phyloP scores from a whole-genome alignment of 2,888 invertebrate species.

The Trichacis sp. region DNA sequence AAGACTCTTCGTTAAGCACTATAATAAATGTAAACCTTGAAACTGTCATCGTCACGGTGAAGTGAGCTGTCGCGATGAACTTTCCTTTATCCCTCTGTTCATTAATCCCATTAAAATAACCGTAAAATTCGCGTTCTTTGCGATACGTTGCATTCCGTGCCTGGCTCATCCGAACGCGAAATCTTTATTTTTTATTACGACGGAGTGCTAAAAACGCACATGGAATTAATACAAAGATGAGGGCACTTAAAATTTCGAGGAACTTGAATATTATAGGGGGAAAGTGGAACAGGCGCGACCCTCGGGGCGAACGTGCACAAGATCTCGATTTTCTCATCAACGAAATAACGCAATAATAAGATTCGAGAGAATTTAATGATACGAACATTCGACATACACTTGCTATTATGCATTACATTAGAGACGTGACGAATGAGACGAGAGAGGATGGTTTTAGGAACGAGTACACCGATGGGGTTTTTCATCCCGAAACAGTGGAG shows the following conservation, averaged over 20 bases:
- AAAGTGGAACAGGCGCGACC: slow-evolving; percentile 33
- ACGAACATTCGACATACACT: slow-evolving; percentile 8
- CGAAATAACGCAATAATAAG: slow-evolving; percentile 30
- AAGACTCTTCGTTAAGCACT: not conserved
- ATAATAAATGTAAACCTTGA: slow-evolving; percentile 15
- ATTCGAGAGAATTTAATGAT: slow-evolving; percentile 26
- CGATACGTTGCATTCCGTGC: not conserved
- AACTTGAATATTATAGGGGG: slow-evolving; percentile 23
- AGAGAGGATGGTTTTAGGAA: not conserved
- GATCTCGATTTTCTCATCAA: slow-evolving; percentile 39
- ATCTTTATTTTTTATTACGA: slow-evolving; percentile 13
- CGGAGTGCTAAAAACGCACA: slow-evolving; percentile 25
- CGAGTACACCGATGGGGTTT: too few species aligned
- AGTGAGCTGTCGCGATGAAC: not conserved
- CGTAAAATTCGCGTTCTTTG: not conserved
- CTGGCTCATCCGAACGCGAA: not conserved
- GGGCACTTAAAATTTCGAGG: slow-evolving; percentile 27
- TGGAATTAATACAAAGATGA: slow-evolving; percentile 13
- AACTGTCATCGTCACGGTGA: not conserved
- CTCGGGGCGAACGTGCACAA: slow-evolving; percentile 28
- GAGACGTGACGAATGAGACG: not conserved
- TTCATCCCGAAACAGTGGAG: too few species aligned
- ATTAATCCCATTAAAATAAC: slow-evolving; percentile 1
- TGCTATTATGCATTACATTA: not conserved
- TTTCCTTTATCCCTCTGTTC: not conserved